Evolutionary conservation across 2,797 vertebrate genomes (phyloP).

Genomic region (Phyllotis vaccarum): DNA sequence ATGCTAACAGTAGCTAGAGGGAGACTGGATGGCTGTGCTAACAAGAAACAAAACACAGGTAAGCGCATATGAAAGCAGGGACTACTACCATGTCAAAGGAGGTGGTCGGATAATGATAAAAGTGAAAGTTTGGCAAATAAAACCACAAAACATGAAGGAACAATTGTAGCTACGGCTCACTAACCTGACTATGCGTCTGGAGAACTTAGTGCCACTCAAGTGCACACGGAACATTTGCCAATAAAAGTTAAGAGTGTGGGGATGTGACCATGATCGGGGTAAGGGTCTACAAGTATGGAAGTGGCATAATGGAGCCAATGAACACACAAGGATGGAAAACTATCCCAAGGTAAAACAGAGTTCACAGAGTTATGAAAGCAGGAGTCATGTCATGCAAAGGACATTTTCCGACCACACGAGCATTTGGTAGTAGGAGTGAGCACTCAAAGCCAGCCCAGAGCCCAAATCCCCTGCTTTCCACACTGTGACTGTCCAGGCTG

Average conservation of each 20-base stretch:
- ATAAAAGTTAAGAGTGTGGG: not conserved
- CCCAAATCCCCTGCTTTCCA: not conserved
- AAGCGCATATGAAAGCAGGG: conserved; percentile 9
- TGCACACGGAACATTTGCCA: not conserved
- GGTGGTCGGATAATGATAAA: not conserved
- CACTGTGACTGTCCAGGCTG: not conserved
- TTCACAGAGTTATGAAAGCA: too few relatives aligned
- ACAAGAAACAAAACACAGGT: not conserved
- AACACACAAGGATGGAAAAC: too few relatives aligned
- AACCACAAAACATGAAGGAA: conserved; percentile 9
- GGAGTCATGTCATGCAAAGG: too few relatives aligned
- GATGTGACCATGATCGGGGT: too few relatives aligned
- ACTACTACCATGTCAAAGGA: not conserved
- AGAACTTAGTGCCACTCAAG: not conserved
- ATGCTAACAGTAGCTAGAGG: not conserved
- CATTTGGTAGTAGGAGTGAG: too few relatives aligned
- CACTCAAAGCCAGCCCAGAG: too few relatives aligned
- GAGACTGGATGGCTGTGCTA: not conserved
- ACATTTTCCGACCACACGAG: too few relatives aligned
- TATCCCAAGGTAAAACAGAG: too few relatives aligned
- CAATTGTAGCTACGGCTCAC: not conserved
- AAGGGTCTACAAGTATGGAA: accelerated
- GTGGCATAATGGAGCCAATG: too few relatives aligned
- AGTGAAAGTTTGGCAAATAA: not conserved
- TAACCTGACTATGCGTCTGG: not conserved